These are phyloP conservation scores for Notiomystis cincta DNA, from an alignment of 2,113 vertebrate genomes.

Conservation along the genomic window DNA sequence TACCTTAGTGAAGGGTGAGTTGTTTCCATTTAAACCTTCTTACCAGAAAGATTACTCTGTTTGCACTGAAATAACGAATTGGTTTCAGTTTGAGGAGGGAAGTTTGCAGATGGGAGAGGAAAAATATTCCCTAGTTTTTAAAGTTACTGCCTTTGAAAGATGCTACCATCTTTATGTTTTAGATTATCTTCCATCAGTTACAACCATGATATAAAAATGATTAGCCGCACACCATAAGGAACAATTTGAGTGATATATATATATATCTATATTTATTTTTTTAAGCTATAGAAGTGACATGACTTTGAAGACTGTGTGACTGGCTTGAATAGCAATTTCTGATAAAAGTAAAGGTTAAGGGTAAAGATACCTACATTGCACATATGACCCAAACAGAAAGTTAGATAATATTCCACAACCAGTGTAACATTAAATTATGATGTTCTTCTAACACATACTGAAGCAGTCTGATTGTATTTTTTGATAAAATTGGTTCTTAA, in stretches of 20 bases:
- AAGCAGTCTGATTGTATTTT: background rate
- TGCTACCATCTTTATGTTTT: background rate
- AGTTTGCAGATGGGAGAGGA: background rate
- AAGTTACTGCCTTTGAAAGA: background rate
- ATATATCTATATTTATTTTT: background rate
- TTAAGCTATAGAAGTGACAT: background rate
- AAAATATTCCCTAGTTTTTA: background rate
- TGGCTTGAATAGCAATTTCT: background rate
- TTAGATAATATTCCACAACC: background rate
- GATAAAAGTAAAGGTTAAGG: background rate
- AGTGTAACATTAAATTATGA: background rate
- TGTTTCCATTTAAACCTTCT: background rate
- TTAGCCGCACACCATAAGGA: background rate
- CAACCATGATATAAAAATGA: background rate
- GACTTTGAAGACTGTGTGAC: background rate
- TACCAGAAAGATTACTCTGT: background rate
- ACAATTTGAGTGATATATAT: background rate
- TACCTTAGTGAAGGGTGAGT: conserved; percentile 2
- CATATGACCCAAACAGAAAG: background rate
- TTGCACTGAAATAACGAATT: background rate
- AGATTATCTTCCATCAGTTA: background rate
- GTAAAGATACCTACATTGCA: background rate
- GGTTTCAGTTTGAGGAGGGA: background rate
- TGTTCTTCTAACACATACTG: background rate
- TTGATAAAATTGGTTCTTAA: background rate